phyloP scores from a whole-genome alignment of 2,113 vertebrate genomes.

The Arizona elegans region DNA sequence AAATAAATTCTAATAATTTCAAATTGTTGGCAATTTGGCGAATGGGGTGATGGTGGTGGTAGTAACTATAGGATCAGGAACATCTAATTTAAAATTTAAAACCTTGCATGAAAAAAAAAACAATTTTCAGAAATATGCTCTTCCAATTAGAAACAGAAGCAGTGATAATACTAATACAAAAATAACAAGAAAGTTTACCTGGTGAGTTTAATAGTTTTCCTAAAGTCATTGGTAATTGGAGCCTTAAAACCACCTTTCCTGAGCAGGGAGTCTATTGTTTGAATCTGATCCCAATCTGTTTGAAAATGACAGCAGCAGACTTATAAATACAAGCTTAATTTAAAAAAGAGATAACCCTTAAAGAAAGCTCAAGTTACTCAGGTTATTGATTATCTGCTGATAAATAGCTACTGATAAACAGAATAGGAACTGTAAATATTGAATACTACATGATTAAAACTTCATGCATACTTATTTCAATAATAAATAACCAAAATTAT shows the following conservation, averaged over 20 bases:
- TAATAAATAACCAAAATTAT: not conserved
- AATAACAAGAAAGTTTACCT: constrained; percentile 63
- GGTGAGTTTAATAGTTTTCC: constrained; percentile 84
- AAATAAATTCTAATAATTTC: not conserved
- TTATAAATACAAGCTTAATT: constrained; percentile 13
- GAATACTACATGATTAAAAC: not conserved
- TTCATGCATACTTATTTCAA: constrained; percentile 28
- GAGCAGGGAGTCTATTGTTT: constrained; percentile 85
- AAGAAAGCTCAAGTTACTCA: constrained; percentile 31
- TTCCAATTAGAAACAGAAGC: not conserved
- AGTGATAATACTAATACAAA: constrained; percentile 22
- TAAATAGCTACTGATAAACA: not conserved
- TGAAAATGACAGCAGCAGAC: constrained; percentile 44
- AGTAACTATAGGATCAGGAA: not conserved
- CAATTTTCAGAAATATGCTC: not conserved
- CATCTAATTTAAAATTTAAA: not conserved
- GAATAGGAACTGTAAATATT: not conserved
- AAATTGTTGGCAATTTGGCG: not conserved
- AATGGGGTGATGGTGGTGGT: not conserved
- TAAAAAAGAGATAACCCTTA: constrained; percentile 4
- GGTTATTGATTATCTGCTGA: not conserved
- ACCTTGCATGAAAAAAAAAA: not conserved
- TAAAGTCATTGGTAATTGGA: constrained; percentile 83
- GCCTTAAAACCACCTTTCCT: constrained; percentile 86
- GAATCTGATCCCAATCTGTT: constrained; percentile 85